These are phyloP conservation scores for Entomobrya multifasciata DNA, from an alignment of 2,888 invertebrate species.

Conservation along the genomic window DNA sequence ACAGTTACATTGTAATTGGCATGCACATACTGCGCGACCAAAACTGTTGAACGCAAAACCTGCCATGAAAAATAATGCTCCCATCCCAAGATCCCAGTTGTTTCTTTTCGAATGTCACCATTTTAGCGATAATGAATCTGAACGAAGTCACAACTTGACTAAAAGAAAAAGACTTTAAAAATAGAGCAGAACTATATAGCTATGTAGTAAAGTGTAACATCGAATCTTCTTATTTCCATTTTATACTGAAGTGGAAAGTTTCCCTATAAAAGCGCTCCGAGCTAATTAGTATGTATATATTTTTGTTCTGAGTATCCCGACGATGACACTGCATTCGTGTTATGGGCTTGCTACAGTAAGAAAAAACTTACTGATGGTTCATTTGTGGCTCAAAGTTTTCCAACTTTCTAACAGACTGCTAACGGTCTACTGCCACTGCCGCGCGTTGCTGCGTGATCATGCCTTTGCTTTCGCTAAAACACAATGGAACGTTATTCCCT, in stretches of 20 bases:
- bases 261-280: slow-evolving; percentile 54
- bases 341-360: neutral
- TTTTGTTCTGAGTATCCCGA: neutral
- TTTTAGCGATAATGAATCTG: neutral
- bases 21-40: neutral
- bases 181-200: slow-evolving; percentile 27
- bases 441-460: neutral
- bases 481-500: slow-evolving; percentile 9
- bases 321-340: slow-evolving; percentile 47
- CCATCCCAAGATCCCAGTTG: too few relatives aligned
- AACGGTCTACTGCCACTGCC: neutral
- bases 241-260: slow-evolving; percentile 7
- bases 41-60: neutral
- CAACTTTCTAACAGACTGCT: slow-evolving; percentile 53
- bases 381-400: slow-evolving; percentile 58
- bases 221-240: slow-evolving; percentile 33
- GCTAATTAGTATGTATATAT: slow-evolving; percentile 64
- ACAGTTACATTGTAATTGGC: too few relatives aligned
- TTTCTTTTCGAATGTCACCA: slow-evolving; percentile 36
- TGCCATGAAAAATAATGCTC: neutral
- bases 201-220: neutral
- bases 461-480: neutral
- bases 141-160: slow-evolving; percentile 14
- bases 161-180: slow-evolving; percentile 25
- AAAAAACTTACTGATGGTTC: slow-evolving; percentile 53